These are phyloP conservation scores for Gallirallus australis DNA, from an alignment of 2,797 vertebrate genomes.

Conservation along the genomic window DNA sequence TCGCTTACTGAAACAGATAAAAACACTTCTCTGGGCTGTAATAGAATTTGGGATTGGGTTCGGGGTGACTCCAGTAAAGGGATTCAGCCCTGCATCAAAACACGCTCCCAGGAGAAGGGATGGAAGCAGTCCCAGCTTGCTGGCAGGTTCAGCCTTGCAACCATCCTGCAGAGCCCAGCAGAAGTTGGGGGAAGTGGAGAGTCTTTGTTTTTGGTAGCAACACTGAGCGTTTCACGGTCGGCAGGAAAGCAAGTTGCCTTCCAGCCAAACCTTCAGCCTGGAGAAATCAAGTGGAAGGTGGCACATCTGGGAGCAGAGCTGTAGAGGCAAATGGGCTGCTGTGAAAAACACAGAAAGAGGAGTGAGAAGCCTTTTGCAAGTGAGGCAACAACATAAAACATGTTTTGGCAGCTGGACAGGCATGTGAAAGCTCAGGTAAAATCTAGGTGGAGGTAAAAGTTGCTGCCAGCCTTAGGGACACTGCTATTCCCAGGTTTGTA, in stretches of 20 bases:
- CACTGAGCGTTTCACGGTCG: not conserved
- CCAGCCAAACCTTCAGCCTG: not conserved
- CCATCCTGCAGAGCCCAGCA: not conserved
- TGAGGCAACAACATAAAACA: not conserved
- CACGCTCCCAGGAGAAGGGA: accelerated
- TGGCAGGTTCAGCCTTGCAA: not conserved
- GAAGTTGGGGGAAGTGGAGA: accelerated
- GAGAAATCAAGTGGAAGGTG: not conserved
- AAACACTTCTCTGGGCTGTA: not conserved
- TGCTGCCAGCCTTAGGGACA: not conserved
- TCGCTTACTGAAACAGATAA: not conserved
- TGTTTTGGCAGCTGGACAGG: not conserved
- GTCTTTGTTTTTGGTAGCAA: accelerated
- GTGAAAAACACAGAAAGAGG: not conserved
- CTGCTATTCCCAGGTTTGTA: not conserved
- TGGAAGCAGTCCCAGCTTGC: not conserved
- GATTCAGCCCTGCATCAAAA: not conserved
- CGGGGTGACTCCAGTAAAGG: not conserved
- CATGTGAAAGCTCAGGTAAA: not conserved
- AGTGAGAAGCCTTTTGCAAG: not conserved
- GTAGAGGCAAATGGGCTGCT: not conserved
- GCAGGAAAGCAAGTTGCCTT: not conserved
- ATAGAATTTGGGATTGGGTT: not conserved
- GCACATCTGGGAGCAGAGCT: not conserved
- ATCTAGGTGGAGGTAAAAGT: not conserved